Percentiles rank a stretch among this genome's conserved stretches.
These are phyloP conservation scores for Xylocopa sonorina DNA, from an alignment of 1,140 invertebrate genomes.

Conservation along the genomic window DNA sequence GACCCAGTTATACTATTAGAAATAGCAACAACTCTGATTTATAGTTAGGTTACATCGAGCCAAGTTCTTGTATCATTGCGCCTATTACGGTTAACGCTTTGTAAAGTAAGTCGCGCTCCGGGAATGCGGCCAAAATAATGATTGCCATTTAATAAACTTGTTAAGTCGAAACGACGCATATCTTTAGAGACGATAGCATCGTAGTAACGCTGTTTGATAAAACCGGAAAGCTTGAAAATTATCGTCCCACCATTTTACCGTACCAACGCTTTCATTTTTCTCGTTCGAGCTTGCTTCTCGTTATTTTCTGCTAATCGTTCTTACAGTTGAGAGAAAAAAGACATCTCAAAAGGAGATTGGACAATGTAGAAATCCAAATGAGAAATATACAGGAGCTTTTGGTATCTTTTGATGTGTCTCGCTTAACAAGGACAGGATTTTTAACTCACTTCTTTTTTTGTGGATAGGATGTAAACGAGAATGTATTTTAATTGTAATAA, in stretches of 20 bases:
- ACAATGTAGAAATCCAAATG: too few species aligned
- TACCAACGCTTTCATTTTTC: background rate
- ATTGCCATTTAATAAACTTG: slow-evolving; percentile 73
- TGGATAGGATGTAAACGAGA: too few species aligned
- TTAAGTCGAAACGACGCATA: slow-evolving; percentile 62
- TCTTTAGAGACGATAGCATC: slow-evolving; percentile 34
- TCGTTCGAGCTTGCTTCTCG: too few species aligned
- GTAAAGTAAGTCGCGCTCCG: slow-evolving; percentile 66
- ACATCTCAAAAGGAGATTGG: too few species aligned
- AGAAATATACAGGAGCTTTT: too few species aligned
- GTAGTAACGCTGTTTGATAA: slow-evolving; percentile 43
- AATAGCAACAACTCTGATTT: slow-evolving; percentile 73
- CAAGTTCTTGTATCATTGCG: slow-evolving; percentile 67
- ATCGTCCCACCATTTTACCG: background rate
- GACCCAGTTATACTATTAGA: slow-evolving; percentile 56
- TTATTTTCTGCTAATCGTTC: too few species aligned
- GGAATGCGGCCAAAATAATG: slow-evolving; percentile 77
- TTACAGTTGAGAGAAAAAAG: too few species aligned
- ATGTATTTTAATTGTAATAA: background rate
- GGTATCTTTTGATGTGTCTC: too few species aligned
- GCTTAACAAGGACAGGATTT: too few species aligned
- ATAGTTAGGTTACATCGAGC: slow-evolving; percentile 62
- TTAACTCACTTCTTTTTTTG: too few species aligned
- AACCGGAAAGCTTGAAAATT: slow-evolving; percentile 42
- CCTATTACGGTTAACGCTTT: slow-evolving; percentile 71